These are phyloP conservation scores for Chlorops oryzae DNA, from an alignment of 1,140 invertebrate genomes.

Conservation along the genomic window DNA sequence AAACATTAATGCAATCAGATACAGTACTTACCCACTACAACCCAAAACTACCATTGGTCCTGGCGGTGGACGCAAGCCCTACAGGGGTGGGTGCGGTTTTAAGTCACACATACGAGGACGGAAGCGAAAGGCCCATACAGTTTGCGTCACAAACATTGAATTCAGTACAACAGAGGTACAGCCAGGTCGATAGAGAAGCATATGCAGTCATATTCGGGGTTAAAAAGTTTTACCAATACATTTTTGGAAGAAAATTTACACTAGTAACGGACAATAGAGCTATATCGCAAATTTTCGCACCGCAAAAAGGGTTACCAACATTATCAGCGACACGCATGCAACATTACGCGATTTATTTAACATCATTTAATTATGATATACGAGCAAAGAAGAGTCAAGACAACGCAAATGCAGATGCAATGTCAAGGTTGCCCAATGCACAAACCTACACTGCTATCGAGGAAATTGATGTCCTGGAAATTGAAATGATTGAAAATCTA, in stretches of 20 bases:
- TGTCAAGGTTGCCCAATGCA: constrained; percentile 18
- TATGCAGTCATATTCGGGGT: constrained; percentile 50
- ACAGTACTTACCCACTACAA: constrained; percentile 44
- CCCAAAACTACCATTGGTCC: constrained; percentile 49
- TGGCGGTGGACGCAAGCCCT: constrained; percentile 46
- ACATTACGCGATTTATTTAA: constrained; percentile 36
- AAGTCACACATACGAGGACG: constrained; percentile 38
- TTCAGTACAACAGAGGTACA: constrained; percentile 49
- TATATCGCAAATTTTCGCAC: constrained; percentile 43
- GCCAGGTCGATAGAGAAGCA: constrained; percentile 53
- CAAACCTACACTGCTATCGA: background rate
- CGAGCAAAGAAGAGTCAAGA: constrained; percentile 16
- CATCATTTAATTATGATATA: constrained; percentile 33
- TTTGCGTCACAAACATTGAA: constrained; percentile 50
- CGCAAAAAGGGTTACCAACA: constrained; percentile 25
- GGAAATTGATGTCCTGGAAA: background rate
- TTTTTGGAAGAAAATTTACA: constrained; percentile 48
- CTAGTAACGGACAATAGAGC: constrained; percentile 51
- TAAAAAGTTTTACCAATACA: constrained; percentile 51
- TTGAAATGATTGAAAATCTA: constrained; percentile 13
- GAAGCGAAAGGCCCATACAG: constrained; percentile 47
- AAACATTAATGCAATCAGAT: constrained; percentile 28
- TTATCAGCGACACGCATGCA: constrained; percentile 32
- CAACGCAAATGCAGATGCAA: constrained; percentile 20
- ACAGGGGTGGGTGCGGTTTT: constrained; percentile 50